Evolutionary conservation across 2,113 vertebrate species (phyloP).

Genomic region (Sinocyclocheilus anophthalmus): DNA sequence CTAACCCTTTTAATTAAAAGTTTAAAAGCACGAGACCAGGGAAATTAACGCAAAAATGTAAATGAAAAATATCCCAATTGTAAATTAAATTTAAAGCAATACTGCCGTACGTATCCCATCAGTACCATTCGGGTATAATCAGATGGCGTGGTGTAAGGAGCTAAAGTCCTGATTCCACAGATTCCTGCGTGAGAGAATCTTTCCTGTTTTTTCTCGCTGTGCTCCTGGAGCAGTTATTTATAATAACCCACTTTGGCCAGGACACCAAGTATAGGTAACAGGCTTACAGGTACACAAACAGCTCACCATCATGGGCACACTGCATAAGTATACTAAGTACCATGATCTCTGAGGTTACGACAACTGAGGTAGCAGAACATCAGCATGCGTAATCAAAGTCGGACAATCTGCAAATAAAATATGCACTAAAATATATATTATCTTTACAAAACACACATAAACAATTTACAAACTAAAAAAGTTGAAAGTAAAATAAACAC

Average conservation of each 20-base stretch:
- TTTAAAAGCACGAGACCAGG: neutral
- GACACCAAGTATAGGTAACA: constrained; percentile 79
- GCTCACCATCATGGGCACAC: constrained; percentile 60
- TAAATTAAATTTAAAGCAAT: constrained; percentile 25
- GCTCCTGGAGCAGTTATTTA: constrained; percentile 80
- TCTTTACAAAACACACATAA: neutral
- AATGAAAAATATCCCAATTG: constrained; percentile 1
- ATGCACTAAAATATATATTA: neutral
- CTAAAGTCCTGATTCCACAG: constrained; percentile 48
- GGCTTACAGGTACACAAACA: constrained; percentile 76
- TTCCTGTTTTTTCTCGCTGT: constrained; percentile 73
- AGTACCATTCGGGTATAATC: neutral
- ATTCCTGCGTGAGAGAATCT: constrained; percentile 58
- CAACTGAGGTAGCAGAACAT: constrained; percentile 39
- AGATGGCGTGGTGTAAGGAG: constrained; percentile 6
- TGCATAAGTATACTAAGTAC: constrained; percentile 44
- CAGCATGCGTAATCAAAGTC: constrained; percentile 54
- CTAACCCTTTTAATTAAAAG: constrained; percentile 1
- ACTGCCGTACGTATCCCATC: neutral
- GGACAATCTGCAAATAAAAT: constrained; percentile 46
- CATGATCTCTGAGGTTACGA: constrained; percentile 37
- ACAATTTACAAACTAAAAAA: neutral
- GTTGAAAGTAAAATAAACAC: constrained; percentile 8
- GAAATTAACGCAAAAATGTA: neutral
- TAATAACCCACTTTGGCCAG: constrained; percentile 82